Percentiles rank a stretch among this genome's conserved stretches.
Evolutionary conservation across 2,888 invertebrate species (phyloP).

Genomic region (Acrobeloides nanus): DNA sequence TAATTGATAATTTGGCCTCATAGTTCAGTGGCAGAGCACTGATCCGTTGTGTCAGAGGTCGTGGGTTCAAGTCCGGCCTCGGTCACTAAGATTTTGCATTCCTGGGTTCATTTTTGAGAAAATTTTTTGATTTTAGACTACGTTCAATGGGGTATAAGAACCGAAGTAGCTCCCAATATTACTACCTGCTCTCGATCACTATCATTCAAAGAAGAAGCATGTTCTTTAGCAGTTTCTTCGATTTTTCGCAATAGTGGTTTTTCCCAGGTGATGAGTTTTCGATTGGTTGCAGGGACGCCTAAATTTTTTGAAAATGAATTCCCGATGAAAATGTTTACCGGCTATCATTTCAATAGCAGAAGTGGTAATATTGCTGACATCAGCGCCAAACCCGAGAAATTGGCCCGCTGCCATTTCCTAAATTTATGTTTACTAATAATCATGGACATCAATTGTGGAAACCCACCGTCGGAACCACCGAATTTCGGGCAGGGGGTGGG

Average conservation of each 20-base stretch:
- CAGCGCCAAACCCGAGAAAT: slow-evolving; percentile 51
- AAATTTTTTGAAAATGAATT: slow-evolving; percentile 2
- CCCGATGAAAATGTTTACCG: slow-evolving; percentile 24
- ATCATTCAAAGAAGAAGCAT: slow-evolving; percentile 49
- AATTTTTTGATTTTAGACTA: too few relatives aligned
- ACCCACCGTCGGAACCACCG: too few relatives aligned
- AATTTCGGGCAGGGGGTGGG: too few relatives aligned
- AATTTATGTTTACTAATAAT: too few relatives aligned
- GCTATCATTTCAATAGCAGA: slow-evolving; percentile 51
- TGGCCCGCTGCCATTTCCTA: slow-evolving; percentile 52
- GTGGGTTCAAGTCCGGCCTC: too few relatives aligned
- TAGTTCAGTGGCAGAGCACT: too few relatives aligned
- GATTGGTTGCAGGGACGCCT: slow-evolving; percentile 49
- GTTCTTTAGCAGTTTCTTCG: slow-evolving; percentile 52
- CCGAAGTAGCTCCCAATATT: background rate
- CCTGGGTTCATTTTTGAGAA: too few relatives aligned
- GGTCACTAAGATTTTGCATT: too few relatives aligned
- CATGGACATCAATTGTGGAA: too few relatives aligned
- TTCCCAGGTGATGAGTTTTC: slow-evolving; percentile 53
- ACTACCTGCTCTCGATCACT: slow-evolving; percentile 28
- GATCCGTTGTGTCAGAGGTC: too few relatives aligned
- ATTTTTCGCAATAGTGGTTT: slow-evolving; percentile 50
- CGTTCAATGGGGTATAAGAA: background rate
- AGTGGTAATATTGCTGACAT: slow-evolving; percentile 50
- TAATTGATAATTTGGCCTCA: too few relatives aligned